Base-by-base conservation (phyloP, 2,888 invertebrate species). In the Lochmaea capreae region DNA sequence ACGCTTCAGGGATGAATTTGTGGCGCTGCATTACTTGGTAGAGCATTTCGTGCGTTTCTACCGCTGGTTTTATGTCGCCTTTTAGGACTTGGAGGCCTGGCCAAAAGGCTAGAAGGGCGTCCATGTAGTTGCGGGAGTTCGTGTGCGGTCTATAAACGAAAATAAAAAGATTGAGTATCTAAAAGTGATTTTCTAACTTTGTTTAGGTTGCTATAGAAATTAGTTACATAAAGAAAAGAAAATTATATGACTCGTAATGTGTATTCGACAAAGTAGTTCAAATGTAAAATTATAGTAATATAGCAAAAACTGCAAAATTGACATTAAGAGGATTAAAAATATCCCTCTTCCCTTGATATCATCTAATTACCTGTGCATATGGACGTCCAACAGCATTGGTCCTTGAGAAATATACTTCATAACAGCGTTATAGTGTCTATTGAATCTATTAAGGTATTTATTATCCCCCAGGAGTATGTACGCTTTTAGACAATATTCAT, bases 11-110 rank as follows among this genome's bases (percentile, higher is more conserved):
- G 83, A 99, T 93, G 87, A 99, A 98, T 77, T 97, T 98, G 87
- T 99, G 98, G 83, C 97, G 91, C 88, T 98, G 96, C 92, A 98
- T 97, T 14, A 99, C 97, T 89, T 99, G 98, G 87, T 97, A 98
- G 2, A 99, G 90, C 97, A 99, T 98, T 87, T 99, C 99, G 85
- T 99, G 99, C 0, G 97, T 98, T 89, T 98, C 98, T n/a, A 99
- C 97, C 0, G 99, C 99, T 10, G 98, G 96, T 83, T 96, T 94
- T 12, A 99, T 92, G 86, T 99, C 99, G 0, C 99, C 99, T 82
- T 92, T 89, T 52, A 85, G 78, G 8, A 87, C 87, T 89, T 98
- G 98, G 16, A 99, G 89, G 0, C 98, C 99, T 0, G 99, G 99
- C 98, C 99, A 99, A 87, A 99, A 99, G 6, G 99, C 99, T 62